A percentile compares a stretch with the other conserved stretches of the same genome.
These are phyloP conservation scores for Heliopora coerulea DNA, from an alignment of 92 coral and sea anemone genomes.

Conservation along the genomic window DNA sequence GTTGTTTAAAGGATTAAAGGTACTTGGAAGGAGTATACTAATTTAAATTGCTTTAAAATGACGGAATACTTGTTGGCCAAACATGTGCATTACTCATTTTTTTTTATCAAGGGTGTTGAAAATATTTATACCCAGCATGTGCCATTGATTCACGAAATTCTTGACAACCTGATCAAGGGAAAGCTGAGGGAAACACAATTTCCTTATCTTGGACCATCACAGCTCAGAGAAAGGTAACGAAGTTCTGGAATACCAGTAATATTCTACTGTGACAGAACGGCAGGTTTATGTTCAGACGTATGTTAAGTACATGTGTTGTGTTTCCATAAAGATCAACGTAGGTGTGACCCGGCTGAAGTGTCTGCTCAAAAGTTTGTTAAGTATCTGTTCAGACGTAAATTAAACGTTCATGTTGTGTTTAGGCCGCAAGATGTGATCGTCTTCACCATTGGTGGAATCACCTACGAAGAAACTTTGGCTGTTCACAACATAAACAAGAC, in stretches of 20 bases:
- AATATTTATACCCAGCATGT: conserved; percentile 96
- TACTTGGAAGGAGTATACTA: conserved; percentile 5
- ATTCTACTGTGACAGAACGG: too few relatives aligned
- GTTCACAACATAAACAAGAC: conserved; percentile 90
- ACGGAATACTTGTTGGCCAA: neutral
- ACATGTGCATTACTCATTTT: neutral
- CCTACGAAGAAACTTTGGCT: conserved; percentile 86
- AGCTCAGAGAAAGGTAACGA: conserved; percentile 82
- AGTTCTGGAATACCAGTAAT: neutral
- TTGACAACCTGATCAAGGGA: conserved; percentile 90
- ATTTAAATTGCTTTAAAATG: neutral
- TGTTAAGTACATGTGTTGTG: too few relatives aligned
- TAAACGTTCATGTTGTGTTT: neutral
- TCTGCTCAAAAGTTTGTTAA: too few relatives aligned
- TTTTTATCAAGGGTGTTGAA: conserved; percentile 82
- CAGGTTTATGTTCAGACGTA: too few relatives aligned
- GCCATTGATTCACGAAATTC: conserved; percentile 78
- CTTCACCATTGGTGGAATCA: conserved; percentile 86
- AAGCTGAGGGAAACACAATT: conserved; percentile 79
- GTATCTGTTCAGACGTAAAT: too few relatives aligned
- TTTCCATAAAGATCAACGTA: too few relatives aligned
- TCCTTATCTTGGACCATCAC: conserved; percentile 83
- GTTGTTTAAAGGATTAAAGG: conserved; percentile 94
- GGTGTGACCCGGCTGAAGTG: too few relatives aligned
- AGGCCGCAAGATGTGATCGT: conserved; percentile 96